Evolutionary conservation across 92 coral and sea anemone species (phyloP).

Genomic region (Heteractis magnifica): DNA sequence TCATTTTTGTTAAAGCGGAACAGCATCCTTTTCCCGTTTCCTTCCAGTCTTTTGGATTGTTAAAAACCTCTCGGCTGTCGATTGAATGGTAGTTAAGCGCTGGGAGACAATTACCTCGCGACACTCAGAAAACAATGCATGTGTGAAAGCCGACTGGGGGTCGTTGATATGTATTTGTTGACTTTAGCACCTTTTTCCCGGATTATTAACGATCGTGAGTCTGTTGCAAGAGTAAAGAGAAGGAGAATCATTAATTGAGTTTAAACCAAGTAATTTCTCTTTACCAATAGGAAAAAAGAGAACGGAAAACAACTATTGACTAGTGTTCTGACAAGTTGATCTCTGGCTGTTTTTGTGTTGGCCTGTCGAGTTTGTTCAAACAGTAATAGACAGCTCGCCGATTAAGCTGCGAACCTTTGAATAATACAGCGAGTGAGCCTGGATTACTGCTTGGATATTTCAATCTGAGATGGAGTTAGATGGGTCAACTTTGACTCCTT

Average conservation of each 20-base stretch:
- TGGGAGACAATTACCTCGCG: background rate
- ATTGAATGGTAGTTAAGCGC: background rate
- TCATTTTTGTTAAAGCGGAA: background rate
- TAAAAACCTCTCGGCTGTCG: background rate
- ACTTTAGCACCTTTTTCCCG: background rate
- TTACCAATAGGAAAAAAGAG: slow-evolving; percentile 6
- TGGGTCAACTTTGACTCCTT: slow-evolving; percentile 24
- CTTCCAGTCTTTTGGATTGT: background rate
- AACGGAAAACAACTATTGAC: slow-evolving; percentile 7
- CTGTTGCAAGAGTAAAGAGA: background rate
- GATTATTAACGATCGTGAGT: background rate
- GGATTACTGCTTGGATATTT: slow-evolving; percentile 13
- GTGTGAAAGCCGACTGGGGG: background rate
- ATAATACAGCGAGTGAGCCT: slow-evolving; percentile 27
- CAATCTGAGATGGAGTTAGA: slow-evolving; percentile 14
- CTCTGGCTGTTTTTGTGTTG: slow-evolving; percentile 8
- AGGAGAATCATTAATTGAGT: background rate
- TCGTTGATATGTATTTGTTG: background rate
- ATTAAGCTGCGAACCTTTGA: slow-evolving; percentile 32
- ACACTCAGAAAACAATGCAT: background rate
- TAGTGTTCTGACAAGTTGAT: slow-evolving; percentile 23
- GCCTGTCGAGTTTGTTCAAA: slow-evolving; percentile 35
- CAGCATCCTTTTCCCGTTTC: background rate
- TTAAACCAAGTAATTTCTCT: slow-evolving; percentile 3
- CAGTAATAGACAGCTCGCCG: slow-evolving; percentile 15